phyloP scores from a whole-genome alignment of 2,888 invertebrate species.

The Dexiosoma caninum region DNA sequence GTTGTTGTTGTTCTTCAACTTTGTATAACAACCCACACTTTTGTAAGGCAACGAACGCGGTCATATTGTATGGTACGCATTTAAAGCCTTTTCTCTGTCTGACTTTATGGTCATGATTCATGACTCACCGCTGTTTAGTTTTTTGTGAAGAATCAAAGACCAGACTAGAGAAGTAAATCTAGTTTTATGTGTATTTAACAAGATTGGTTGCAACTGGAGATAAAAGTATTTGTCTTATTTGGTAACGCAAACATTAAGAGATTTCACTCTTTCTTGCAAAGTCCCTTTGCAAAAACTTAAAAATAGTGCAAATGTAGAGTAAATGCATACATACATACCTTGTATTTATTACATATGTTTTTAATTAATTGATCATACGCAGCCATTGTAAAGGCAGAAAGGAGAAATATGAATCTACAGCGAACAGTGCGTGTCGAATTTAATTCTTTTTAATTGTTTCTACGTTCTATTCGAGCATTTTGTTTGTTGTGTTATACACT shows the following conservation, averaged over 20 bases:
- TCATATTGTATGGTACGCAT: conserved; percentile 18
- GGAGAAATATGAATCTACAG: too few species aligned
- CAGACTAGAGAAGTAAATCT: conserved; percentile 13
- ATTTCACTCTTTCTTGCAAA: too few species aligned
- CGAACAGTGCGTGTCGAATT: too few species aligned
- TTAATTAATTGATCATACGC: too few species aligned
- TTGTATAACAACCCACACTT: conserved; percentile 35
- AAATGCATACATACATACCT: too few species aligned
- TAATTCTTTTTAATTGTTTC: too few species aligned
- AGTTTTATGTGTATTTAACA: conserved; percentile 10
- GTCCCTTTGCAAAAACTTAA: too few species aligned
- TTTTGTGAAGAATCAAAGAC: background rate
- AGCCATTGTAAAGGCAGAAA: too few species aligned
- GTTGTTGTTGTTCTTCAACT: conserved; percentile 12
- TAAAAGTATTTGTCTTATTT: background rate
- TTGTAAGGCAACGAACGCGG: background rate
- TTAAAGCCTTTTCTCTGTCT: conserved; percentile 7
- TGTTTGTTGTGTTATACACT: too few species aligned
- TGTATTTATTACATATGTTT: too few species aligned
- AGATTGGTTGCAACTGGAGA: background rate
- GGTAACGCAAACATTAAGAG: background rate
- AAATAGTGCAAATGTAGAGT: too few species aligned
- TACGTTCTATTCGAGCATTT: too few species aligned
- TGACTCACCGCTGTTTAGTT: background rate
- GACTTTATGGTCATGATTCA: conserved; percentile 29